These are phyloP conservation scores for Tanaodytes sp. DNA, from an alignment of 2,888 invertebrate species.

Conservation along the genomic window DNA sequence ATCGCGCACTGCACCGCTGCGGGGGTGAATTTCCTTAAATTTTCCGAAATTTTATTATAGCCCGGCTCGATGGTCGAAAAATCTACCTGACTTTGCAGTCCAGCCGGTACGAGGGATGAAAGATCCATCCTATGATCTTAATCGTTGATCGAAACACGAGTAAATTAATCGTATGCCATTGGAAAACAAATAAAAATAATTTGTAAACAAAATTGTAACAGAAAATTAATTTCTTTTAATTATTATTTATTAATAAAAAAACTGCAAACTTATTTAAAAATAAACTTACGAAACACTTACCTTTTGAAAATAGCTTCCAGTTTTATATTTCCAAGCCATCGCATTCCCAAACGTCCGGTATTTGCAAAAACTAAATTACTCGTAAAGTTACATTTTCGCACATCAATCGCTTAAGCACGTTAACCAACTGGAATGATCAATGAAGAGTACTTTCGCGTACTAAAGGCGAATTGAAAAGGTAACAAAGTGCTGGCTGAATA, in stretches of 20 bases:
- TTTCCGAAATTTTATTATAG: constrained; percentile 74
- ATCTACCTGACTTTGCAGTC: constrained; percentile 64
- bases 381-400: too few species aligned
- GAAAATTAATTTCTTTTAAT: too few species aligned
- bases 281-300: constrained; percentile 54
- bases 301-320: constrained; percentile 53
- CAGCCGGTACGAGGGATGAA: constrained; percentile 68
- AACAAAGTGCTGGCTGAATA: constrained; percentile 38
- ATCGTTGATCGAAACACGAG: too few species aligned
- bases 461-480: constrained; percentile 45
- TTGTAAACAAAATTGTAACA: neutral
- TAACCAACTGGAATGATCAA: constrained; percentile 50
- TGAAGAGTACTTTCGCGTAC: constrained; percentile 55
- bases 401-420: constrained; percentile 10
- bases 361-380: too few species aligned
- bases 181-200: too few species aligned
- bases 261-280: too few species aligned
- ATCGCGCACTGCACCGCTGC: constrained; percentile 84
- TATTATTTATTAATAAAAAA: too few species aligned
- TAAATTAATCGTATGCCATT: too few species aligned
- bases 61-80: constrained; percentile 63
- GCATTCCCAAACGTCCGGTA: constrained; percentile 58
- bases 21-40: constrained; percentile 79
- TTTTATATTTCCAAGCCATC: constrained; percentile 58
- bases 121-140: constrained; percentile 66